Percentiles rank a stretch among this genome's conserved stretches.
These are phyloP conservation scores for Chaetogeoica ovagalla DNA, from an alignment of 2,888 invertebrate genomes.

Conservation along the genomic window DNA sequence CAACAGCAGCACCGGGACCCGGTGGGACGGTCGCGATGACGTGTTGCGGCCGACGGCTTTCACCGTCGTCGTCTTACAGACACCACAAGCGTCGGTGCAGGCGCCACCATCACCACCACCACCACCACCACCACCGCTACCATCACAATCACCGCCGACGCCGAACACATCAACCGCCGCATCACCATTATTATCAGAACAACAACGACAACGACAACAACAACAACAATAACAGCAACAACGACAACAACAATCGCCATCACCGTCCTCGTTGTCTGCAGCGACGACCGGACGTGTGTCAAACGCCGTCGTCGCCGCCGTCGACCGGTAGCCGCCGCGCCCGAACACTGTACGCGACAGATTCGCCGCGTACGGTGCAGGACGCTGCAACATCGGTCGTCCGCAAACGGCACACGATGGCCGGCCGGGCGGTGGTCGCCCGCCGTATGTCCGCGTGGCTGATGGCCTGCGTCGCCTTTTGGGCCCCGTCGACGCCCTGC, in stretches of 20 bases:
- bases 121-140: not conserved
- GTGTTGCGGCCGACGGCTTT: slow-evolving; percentile 10
- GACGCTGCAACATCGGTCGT: not conserved
- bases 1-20: slow-evolving; percentile 37
- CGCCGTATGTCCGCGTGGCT: slow-evolving; percentile 62
- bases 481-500: slow-evolving; percentile 63
- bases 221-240: not conserved
- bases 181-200: not conserved
- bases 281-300: slow-evolving; percentile 56
- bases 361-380: slow-evolving; percentile 57
- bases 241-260: no score
- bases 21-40: slow-evolving; percentile 56
- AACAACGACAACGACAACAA: not conserved
- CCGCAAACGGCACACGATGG: slow-evolving; percentile 55
- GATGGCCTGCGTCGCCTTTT: slow-evolving; percentile 53
- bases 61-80: slow-evolving; percentile 57
- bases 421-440: slow-evolving; percentile 57
- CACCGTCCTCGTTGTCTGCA: not conserved
- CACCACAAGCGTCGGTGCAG: slow-evolving; percentile 59
- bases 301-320: slow-evolving; percentile 60
- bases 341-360: slow-evolving; percentile 55
- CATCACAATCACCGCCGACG: not conserved
- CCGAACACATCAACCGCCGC: slow-evolving; percentile 59
- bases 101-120: slow-evolving; percentile 48
- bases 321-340: slow-evolving; percentile 57